phyloP scores from a whole-genome alignment of 2,113 vertebrate species.

The Rhegmatorhina hoffmannsi region DNA sequence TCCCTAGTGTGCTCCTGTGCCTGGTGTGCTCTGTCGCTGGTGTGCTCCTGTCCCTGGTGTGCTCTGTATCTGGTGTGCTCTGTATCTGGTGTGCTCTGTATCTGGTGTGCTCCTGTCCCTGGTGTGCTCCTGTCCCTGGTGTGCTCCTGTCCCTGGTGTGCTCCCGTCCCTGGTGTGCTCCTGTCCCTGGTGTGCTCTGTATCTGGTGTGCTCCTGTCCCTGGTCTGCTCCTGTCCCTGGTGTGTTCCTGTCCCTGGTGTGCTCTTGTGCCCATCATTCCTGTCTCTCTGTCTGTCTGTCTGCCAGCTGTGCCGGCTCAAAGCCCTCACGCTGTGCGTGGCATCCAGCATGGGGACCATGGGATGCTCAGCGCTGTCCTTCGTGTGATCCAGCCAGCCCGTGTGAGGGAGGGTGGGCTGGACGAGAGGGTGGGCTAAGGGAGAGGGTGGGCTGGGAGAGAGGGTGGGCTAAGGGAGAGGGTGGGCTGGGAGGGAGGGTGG shows the following conservation, averaged over 20 bases:
- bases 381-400: rapidly evolving
- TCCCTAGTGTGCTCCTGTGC: background rate
- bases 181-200: too few relatives aligned
- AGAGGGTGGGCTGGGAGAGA: background rate
- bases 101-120: rapidly evolving
- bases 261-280: background rate
- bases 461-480: background rate
- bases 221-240: too few relatives aligned
- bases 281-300: background rate
- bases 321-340: rapidly evolving
- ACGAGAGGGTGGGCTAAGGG: background rate
- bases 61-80: too few relatives aligned
- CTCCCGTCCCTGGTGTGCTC: background rate
- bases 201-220: too few relatives aligned
- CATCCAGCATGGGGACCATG: rapidly evolving
- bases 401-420: background rate
- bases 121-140: background rate
- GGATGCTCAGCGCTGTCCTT: background rate
- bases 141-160: too few relatives aligned
- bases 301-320: background rate
- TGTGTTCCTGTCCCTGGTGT: rapidly evolving
- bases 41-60: too few relatives aligned
- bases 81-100: too few relatives aligned
- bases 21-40: too few relatives aligned
- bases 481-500: background rate